A percentile compares a stretch with the other conserved stretches of the same genome.
These are phyloP conservation scores for Drosophila kepulauana DNA, from an alignment of 1,140 invertebrate genomes.

Conservation along the genomic window DNA sequence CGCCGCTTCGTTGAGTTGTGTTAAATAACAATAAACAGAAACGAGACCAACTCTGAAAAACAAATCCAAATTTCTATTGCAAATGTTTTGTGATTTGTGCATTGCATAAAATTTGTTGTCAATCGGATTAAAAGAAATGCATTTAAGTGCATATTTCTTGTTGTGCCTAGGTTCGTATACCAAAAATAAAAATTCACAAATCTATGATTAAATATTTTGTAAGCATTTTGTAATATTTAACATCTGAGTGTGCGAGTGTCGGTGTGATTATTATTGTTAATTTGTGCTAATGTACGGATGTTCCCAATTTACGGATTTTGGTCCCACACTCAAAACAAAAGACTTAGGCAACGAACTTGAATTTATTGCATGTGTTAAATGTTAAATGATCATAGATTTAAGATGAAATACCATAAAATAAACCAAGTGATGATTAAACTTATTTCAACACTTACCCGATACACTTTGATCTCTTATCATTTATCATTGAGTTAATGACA, in stretches of 20 bases:
- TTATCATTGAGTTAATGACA: constrained; percentile 4
- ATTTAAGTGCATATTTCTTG: constrained; percentile 61
- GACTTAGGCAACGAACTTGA: constrained; percentile 78
- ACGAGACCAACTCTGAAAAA: constrained; percentile 42
- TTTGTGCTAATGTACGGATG: constrained; percentile 65
- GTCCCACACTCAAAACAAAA: constrained; percentile 61
- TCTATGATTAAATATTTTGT: constrained; percentile 1
- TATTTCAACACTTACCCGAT: constrained; percentile 16
- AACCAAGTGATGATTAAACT: constrained; percentile 9
- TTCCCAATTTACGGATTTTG: constrained; percentile 9
- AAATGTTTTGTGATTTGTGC: constrained; percentile 36
- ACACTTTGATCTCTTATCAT: constrained; percentile 2
- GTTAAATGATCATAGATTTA: constrained; percentile 7
- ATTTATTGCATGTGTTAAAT: constrained; percentile 23
- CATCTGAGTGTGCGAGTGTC: background rate
- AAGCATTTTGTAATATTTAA: constrained; percentile 56
- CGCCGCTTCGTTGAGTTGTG: constrained; percentile 64
- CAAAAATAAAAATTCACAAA: constrained; percentile 16
- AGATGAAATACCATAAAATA: constrained; percentile 15
- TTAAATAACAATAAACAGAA: constrained; percentile 80
- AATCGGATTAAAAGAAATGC: constrained; percentile 55
- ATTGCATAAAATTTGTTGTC: constrained; percentile 23
- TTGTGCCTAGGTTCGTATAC: constrained; percentile 72
- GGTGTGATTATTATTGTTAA: constrained; percentile 39
- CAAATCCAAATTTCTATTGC: constrained; percentile 30